Evolutionary conservation across 2,113 vertebrate genomes (phyloP).

Genomic region (Nothoprocta pentlandii): DNA sequence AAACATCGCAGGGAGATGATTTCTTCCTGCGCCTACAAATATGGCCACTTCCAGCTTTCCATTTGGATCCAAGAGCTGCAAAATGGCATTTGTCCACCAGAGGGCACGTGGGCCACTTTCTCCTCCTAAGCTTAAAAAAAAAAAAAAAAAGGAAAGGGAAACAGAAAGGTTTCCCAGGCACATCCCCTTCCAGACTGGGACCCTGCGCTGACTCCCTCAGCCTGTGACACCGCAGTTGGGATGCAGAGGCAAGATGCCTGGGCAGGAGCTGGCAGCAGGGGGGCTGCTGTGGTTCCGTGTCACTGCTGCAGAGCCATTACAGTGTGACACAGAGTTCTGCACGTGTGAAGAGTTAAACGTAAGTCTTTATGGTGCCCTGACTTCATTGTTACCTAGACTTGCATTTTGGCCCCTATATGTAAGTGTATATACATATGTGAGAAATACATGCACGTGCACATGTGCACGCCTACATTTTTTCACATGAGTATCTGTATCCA

Average conservation of each 20-base stretch:
- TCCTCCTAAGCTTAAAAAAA: neutral
- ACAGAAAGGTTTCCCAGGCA: neutral
- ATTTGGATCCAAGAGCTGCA: constrained; percentile 19
- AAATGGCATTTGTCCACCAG: constrained; percentile 66
- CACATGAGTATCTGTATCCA: constrained; percentile 22
- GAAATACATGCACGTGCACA: fast-evolving
- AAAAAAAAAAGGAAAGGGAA: neutral
- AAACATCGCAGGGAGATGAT: fast-evolving
- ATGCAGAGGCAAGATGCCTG: neutral
- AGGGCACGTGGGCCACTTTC: constrained; percentile 67
- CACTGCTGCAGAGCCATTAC: neutral
- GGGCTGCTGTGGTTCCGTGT: neutral
- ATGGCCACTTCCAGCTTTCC: constrained; percentile 44
- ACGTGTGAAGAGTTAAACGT: neutral
- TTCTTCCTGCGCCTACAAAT: constrained; percentile 1
- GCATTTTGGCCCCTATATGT: neutral
- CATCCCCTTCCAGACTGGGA: neutral
- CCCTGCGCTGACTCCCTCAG: neutral
- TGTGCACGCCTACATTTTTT: neutral
- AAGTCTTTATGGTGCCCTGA: neutral
- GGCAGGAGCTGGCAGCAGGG: neutral
- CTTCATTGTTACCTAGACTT: neutral
- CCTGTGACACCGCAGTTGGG: neutral
- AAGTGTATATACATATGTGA: neutral
- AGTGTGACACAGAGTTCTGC: neutral